These are phyloP conservation scores for Cyphomyrus plagiostoma DNA, from an alignment of 2,113 vertebrate genomes.

Conservation along the genomic window DNA sequence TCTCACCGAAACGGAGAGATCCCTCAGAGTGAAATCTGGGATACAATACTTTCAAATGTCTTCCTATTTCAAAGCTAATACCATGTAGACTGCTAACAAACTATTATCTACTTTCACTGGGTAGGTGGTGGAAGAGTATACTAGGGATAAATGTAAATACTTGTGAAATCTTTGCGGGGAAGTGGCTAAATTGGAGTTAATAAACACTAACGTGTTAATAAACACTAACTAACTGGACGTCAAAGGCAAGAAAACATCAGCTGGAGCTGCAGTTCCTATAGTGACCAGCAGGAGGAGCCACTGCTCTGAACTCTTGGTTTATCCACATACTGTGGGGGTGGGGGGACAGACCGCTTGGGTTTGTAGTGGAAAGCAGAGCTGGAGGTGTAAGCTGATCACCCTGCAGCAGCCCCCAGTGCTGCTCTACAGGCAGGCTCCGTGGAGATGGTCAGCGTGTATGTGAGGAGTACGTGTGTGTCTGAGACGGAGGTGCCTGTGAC, in stretches of 20 bases:
- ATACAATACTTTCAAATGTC: neutral
- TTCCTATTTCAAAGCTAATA: neutral
- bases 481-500: neutral
- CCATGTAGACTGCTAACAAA: neutral
- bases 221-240: constrained; percentile 3
- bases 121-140: neutral
- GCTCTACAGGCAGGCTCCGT: neutral
- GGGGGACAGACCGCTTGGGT: neutral
- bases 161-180: neutral
- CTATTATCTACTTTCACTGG: neutral
- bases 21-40: neutral
- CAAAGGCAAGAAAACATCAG: constrained; percentile 34
- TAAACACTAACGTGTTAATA: neutral
- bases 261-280: neutral
- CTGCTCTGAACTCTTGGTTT: constrained; percentile 20
- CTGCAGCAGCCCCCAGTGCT: neutral
- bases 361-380: neutral
- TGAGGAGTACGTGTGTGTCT: constrained; percentile 7
- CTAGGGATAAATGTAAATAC: neutral
- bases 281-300: constrained; percentile 48
- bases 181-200: neutral
- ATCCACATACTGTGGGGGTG: neutral
- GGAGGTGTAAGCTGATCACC: neutral
- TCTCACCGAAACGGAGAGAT: neutral
- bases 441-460: neutral